phyloP scores from a whole-genome alignment of 92 coral and sea anemone genomes.

The Phymanthus crucifer region DNA sequence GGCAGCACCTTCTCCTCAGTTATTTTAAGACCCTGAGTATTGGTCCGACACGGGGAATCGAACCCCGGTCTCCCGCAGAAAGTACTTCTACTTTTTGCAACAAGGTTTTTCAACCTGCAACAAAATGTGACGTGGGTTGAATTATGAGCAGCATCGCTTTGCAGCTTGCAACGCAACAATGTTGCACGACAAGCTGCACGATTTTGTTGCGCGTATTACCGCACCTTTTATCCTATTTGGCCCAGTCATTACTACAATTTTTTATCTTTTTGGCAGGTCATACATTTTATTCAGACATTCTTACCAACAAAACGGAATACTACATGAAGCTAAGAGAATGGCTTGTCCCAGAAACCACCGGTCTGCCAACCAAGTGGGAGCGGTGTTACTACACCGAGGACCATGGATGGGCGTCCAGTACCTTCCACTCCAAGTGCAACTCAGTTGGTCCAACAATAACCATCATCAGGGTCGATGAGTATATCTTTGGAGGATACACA shows the following conservation, averaged over 20 bases:
- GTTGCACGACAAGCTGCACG: no score
- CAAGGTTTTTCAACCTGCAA: no score
- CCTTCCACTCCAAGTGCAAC: conserved; percentile 70
- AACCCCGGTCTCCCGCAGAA: no score
- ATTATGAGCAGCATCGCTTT: no score
- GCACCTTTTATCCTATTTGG: no score
- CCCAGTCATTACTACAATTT: not conserved
- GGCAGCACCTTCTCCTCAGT: no score
- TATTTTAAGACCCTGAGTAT: no score
- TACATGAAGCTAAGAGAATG: conserved; percentile 62
- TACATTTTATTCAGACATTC: conserved; percentile 47
- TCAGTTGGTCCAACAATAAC: conserved; percentile 56
- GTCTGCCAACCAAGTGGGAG: conserved; percentile 57
- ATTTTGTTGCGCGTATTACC: no score
- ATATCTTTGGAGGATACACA: conserved; percentile 76
- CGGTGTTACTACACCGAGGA: conserved; percentile 57
- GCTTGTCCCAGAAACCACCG: conserved; percentile 59
- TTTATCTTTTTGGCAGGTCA: conserved; percentile 35
- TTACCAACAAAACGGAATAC: conserved; percentile 45
- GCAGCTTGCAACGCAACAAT: no score
- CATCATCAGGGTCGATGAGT: conserved; percentile 54
- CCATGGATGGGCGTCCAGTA: conserved; percentile 65
- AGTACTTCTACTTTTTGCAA: no score
- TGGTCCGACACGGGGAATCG: no score
- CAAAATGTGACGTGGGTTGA: no score